Evolutionary conservation across 2,113 vertebrate species (phyloP), one percentile per base, ranked within the genome.

Genomic region (Gallinago undulata): DNA sequence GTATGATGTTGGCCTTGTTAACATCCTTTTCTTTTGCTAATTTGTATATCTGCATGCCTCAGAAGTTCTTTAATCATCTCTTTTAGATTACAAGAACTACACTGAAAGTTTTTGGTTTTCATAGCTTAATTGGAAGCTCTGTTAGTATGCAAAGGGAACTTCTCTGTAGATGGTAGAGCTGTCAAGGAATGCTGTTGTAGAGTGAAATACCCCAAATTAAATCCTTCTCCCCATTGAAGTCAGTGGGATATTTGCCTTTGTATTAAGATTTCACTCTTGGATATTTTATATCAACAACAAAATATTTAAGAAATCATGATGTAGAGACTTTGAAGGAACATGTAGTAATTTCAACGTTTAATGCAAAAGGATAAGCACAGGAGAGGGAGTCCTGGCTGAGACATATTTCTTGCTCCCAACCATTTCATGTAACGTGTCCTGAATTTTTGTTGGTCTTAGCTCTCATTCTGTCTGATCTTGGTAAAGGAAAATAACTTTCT

Each of bases 21-120:
- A 91, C 37, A 89, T 80, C 63, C 51, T 74, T 93, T 95, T 93
- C 53, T 87, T 94, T 85, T 92, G 69, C 53, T 95, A 87, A 89
- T 96, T 93, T 92, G 48, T 93, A 64, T 35, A 57, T 86, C 51
- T 92, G 48, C 45, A 53, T 87, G 73, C 31, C 56, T 93, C 62
- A 64, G 28, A 86, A 89, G 27, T 89, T 74, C 41, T 70, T 93
- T 95, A 94, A 94, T 96, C 64, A 89, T 90, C 50, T 86, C 18
- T 77, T 85, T 86, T 47, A 94, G 39, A 92, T 81, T 86, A 78
- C 16, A 77, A 72, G 37, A 72, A 64, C 53, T 64, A 43, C 47
- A 72, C 28, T 84, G 69, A 43, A 94, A 93, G 51, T 82, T 95
- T 51, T 51, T 75, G 24, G 1, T 82, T 91, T 89, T 89, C 62